Percentiles rank a stretch among this genome's conserved stretches.
Evolutionary conservation across 2,113 vertebrate species (phyloP).

Genomic region (Toxotes jaculatrix): DNA sequence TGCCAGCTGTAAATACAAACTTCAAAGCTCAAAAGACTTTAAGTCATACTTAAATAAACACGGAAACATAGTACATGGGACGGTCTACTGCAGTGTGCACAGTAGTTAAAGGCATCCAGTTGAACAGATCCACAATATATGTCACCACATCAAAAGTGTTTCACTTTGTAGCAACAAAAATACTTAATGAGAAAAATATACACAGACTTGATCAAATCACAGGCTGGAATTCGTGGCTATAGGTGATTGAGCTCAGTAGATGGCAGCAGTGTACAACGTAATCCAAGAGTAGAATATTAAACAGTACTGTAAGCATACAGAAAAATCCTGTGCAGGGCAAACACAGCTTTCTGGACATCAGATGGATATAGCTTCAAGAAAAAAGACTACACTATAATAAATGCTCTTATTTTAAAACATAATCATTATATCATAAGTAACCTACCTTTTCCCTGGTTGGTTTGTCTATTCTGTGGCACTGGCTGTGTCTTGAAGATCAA

Average conservation of each 20-base stretch:
- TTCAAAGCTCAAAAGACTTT: neutral
- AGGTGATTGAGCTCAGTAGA: constrained; percentile 12
- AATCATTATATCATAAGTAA: too few species aligned
- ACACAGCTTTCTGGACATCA: neutral
- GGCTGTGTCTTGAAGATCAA: neutral
- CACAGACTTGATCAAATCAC: neutral
- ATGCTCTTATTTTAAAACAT: too few species aligned
- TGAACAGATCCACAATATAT: neutral
- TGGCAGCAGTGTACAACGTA: constrained; percentile 48
- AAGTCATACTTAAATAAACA: neutral
- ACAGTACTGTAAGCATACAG: neutral
- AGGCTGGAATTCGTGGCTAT: neutral
- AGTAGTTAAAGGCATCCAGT: neutral
- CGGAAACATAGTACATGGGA: neutral
- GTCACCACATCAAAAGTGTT: neutral
- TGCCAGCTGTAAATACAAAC: neutral
- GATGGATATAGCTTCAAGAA: neutral
- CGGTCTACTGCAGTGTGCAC: neutral
- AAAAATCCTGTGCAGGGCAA: neutral
- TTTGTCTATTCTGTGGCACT: neutral
- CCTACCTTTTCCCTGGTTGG: neutral
- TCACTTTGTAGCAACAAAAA: neutral
- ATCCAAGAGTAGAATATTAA: neutral
- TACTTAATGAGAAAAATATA: neutral
- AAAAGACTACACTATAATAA: too few species aligned